Evolutionary conservation across 2,888 invertebrate species (phyloP).

Genomic region (Cyclophora punctaria): DNA sequence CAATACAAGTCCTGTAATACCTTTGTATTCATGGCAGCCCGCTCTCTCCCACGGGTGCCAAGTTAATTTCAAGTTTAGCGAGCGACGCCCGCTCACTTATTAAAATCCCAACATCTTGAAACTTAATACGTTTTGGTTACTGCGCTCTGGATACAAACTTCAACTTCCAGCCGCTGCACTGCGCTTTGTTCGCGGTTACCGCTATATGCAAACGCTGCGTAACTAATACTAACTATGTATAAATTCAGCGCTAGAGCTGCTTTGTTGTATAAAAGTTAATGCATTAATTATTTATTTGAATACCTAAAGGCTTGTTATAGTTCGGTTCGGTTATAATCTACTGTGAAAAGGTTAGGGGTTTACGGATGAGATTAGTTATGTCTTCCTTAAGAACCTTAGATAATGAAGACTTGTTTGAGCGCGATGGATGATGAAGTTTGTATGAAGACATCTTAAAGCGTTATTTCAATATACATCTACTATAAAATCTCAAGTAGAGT

Average conservation of each 20-base stretch:
- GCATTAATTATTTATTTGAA: background rate
- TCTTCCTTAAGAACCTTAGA: too few species aligned
- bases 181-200: constrained; percentile 15
- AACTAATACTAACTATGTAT: background rate
- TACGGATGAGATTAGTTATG: too few species aligned
- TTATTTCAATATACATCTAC: too few species aligned
- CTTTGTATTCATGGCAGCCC: constrained; percentile 32
- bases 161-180: constrained; percentile 6
- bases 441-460: too few species aligned
- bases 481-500: too few species aligned
- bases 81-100: constrained; percentile 55
- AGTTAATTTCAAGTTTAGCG: constrained; percentile 69
- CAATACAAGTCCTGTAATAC: constrained; percentile 26
- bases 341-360: too few species aligned
- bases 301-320: too few species aligned
- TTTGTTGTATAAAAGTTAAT: background rate
- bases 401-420: too few species aligned
- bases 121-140: constrained; percentile 61
- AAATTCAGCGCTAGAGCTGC: background rate
- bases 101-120: constrained; percentile 61
- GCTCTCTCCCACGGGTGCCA: constrained; percentile 43
- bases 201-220: constrained; percentile 1
- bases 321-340: too few species aligned
- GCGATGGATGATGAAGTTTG: too few species aligned
- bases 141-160: constrained; percentile 40